Conservation (phyloP, 1,140 invertebrate genomes). For the Muscidifurax raptorellus region DNA sequence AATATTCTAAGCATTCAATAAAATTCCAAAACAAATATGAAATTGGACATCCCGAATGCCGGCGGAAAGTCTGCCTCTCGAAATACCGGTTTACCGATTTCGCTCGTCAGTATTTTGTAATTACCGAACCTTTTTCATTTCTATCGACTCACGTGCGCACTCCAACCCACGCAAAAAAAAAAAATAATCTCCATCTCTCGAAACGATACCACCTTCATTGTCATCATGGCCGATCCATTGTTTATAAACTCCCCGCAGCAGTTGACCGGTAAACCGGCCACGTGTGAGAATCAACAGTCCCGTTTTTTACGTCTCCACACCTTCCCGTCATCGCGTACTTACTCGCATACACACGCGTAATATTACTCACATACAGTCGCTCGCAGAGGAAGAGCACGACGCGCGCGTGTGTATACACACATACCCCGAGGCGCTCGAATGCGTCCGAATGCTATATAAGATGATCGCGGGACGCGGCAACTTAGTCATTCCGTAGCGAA, state of each 20-base stretch:
- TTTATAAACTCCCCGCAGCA: not conserved
- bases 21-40: too few relatives aligned
- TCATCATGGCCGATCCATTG: not conserved
- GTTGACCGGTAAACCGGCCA: not conserved
- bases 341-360: slow-evolving; percentile 23
- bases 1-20: too few relatives aligned
- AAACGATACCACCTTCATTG: not conserved
- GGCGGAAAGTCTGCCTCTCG: too few relatives aligned
- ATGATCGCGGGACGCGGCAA: slow-evolving; percentile 61
- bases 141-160: too few relatives aligned
- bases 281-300: not conserved
- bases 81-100: too few relatives aligned
- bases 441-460: slow-evolving; percentile 70
- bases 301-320: not conserved
- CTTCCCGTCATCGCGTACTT: not conserved
- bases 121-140: too few relatives aligned
- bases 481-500: slow-evolving; percentile 69
- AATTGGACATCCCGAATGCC: too few relatives aligned
- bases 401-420: not conserved
- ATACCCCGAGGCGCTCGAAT: slow-evolving; percentile 42
- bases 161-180: not conserved
- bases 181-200: not conserved
- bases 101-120: too few relatives aligned
- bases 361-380: not conserved
- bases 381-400: slow-evolving; percentile 43